These are phyloP conservation scores for Bombus fervidus DNA, from an alignment of 1,140 invertebrate genomes.

Conservation along the genomic window DNA sequence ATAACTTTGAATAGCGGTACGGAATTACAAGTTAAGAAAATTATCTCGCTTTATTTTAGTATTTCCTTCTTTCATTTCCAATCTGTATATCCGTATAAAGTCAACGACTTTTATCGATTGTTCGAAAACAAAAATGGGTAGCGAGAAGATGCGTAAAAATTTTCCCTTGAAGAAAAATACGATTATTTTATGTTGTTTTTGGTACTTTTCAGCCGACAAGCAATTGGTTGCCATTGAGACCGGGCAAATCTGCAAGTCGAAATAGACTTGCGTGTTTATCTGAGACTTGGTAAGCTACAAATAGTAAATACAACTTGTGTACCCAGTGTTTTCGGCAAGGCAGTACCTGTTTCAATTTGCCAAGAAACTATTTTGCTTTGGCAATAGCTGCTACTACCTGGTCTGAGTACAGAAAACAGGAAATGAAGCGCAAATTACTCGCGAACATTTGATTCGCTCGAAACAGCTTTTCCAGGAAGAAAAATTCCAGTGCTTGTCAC, in stretches of 20 bases:
- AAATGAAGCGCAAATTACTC: conserved; percentile 27
- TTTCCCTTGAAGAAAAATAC: not conserved
- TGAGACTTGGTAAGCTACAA: conserved; percentile 22
- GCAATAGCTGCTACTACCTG: not conserved
- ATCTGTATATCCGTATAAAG: not conserved
- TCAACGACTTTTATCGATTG: not conserved
- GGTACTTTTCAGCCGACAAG: not conserved
- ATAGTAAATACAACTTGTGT: conserved; percentile 16
- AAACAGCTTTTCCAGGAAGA: not conserved
- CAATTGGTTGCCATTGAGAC: conserved; percentile 7
- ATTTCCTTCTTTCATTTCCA: not conserved
- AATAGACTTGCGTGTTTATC: conserved; percentile 36
- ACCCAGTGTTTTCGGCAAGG: conserved; percentile 15
- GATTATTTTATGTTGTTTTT: not conserved
- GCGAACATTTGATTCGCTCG: not conserved
- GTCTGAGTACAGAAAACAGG: not conserved
- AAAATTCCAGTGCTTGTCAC: not conserved
- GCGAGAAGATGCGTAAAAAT: no score
- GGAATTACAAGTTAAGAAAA: not conserved
- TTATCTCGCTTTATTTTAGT: not conserved
- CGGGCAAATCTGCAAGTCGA: conserved; percentile 28
- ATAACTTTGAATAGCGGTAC: not conserved
- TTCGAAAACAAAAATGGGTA: not conserved
- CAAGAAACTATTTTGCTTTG: conserved; percentile 30
- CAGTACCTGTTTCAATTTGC: conserved; percentile 37